These are phyloP conservation scores for Araneus ventricosus DNA, from an alignment of 1,140 invertebrate genomes.

Conservation along the genomic window DNA sequence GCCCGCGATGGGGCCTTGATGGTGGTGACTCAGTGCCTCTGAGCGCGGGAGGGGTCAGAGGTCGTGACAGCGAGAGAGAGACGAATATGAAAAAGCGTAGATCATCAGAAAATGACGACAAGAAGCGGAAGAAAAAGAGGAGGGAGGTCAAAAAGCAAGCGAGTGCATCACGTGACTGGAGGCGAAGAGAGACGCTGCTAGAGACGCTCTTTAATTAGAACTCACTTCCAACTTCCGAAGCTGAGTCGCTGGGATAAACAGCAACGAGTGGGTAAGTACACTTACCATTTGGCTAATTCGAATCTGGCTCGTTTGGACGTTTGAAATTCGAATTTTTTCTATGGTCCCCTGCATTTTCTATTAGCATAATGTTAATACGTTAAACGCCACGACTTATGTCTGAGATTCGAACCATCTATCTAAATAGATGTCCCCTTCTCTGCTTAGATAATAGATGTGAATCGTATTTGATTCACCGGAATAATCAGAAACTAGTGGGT, in stretches of 20 bases:
- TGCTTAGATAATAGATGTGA: no score
- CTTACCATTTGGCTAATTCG: no score
- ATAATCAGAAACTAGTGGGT: background rate
- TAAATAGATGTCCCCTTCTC: no score
- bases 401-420: no score
- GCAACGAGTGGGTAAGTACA: background rate
- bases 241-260: background rate
- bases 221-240: background rate
- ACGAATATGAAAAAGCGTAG: background rate
- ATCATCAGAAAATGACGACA: slow-evolving; percentile 1
- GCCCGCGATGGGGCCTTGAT: no score
- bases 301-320: no score
- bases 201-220: slow-evolving; percentile 48
- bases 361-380: no score
- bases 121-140: background rate
- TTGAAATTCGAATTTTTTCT: no score
- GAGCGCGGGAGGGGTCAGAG: background rate
- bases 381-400: no score
- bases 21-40: background rate
- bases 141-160: background rate
- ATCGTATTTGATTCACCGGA: no score
- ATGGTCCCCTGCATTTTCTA: no score
- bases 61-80: background rate
- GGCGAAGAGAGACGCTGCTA: background rate
- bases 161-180: slow-evolving; percentile 16